Base-by-base conservation (phyloP, 2,113 vertebrate species). In the Egretta garzetta region DNA sequence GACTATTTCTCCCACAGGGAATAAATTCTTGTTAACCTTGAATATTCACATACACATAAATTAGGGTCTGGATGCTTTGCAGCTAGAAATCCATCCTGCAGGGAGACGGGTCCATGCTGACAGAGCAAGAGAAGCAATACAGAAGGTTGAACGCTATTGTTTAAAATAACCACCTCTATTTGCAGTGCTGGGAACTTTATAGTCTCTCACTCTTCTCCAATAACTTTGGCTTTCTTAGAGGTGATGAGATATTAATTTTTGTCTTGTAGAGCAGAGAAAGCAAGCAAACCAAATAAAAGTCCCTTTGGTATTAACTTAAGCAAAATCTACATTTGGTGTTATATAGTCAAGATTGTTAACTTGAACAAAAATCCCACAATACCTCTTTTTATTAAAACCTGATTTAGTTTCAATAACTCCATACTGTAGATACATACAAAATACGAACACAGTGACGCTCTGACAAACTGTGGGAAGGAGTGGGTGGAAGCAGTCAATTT, bases 321-420 rank as follows among this genome's bases (percentile, higher is more conserved):
- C 10, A 76, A 80, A 88, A 76, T 37, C 22, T 87, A 3, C 63
- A 52, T 79, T 79, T 63, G 12, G 8, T 73, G 30, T 52, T 80
- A 35, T 2, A 58, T 52, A 80, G 24, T 90, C 49, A 63, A 72
- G 91, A 75, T 41, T 45, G 5, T 63, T 81, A 50, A 10, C 21
- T 90, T 86, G 79, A 81, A 90, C 70, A 94, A 60, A 91, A 95
- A 80, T 53, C 58, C 45, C 88, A 90, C 41, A 71, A 28, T 84
- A 72, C 21, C 10, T 30, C 58, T 26, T 75, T 89, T 92, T 88
- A 95, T 95, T 95, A 95, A 96, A 97, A 89, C 8, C 14, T 88
- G n/a, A 47, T 53, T 71, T 67, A 67, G 21, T 74, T 88, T 89
- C 55, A 85, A 60, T 91, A 77, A 80, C 7, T 91, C 20, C 47